Evolutionary conservation across 2,797 vertebrate species (phyloP), one percentile per base, ranked within the genome.

Genomic region (Parambassis ranga): DNA sequence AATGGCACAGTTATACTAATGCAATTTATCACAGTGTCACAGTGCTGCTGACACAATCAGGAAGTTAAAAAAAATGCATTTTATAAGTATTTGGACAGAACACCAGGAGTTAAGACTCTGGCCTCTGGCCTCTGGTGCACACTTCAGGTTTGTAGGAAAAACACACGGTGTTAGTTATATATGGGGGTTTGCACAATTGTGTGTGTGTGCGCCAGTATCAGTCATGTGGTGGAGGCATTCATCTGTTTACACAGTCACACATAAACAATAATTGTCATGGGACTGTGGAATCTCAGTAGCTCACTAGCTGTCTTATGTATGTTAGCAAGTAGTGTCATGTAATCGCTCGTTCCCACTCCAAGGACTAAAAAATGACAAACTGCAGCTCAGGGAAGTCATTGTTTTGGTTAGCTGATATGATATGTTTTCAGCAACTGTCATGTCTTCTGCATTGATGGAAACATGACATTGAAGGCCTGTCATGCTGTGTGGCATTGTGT

Each of bases 401-500:
- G 66, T 44, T 57, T 57, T 67, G 51, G 48, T 64, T 46, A 26
- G 42, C n/a, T 37, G 27, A 32, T 15, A 13, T 36, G 43, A 32
- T 32, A 14, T 16, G 28, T 52, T 59, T 46, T 52, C 26, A 22
- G 20, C 23, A 60, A 53, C 10, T 43, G 32, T 14, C 48, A 38
- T 37, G 38, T 36, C 37, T 27, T 57, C 55, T 33, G 38, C 41
- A 47, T 44, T 32, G 35, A 42, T 56, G 50, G 30, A 50, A 46
- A 56, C 18, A 10, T 38, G 38, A 61, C 43, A 7, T 26, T 43
- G 30, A 24, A 16, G n/a, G 32, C 30, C 13, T 58, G 43, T 41
- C 26, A 71, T 43, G 64, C 32, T 63, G 36, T 51, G 43, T 59
- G 63, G 68, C 27, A 43, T 59, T 60, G 35, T 77, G 59, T 58